Conservation (phyloP, 2,888 invertebrate species). For the Drosophila paranaensis region DNA sequence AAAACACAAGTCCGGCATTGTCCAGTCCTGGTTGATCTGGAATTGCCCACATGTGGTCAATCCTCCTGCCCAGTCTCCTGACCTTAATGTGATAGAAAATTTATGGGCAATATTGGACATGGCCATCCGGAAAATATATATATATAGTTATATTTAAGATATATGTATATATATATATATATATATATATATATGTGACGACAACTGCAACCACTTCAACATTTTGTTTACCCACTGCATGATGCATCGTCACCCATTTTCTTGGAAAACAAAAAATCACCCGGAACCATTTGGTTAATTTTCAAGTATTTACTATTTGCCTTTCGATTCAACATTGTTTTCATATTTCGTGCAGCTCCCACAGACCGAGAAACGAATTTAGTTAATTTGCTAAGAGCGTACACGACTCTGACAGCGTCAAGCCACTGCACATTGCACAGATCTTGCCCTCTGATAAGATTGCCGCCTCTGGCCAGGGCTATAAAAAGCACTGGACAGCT, state of each 20-base stretch:
- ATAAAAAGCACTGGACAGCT: constrained; percentile 18
- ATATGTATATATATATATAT: not conserved
- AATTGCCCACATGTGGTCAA: too few species aligned
- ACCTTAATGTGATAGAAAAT: too few species aligned
- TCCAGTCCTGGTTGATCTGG: too few species aligned
- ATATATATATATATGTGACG: not conserved
- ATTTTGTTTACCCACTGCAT: not conserved
- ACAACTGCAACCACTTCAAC: not conserved
- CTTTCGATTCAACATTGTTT: constrained; percentile 3
- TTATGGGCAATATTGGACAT: too few species aligned
- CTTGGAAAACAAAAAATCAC: not conserved
- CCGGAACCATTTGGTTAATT: not conserved
- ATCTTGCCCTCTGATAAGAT: constrained; percentile 37
- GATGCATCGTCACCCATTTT: not conserved
- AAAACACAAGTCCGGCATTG: too few species aligned
- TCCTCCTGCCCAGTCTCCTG: too few species aligned
- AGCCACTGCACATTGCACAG: constrained; percentile 15
- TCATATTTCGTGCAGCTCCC: not conserved
- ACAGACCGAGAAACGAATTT: constrained; percentile 10
- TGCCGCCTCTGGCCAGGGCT: not conserved
- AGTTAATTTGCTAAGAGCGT: constrained; percentile 41
- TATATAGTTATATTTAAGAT: too few species aligned
- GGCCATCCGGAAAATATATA: too few species aligned
- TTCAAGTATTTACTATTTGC: constrained; percentile 5
- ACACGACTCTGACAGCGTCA: constrained; percentile 7